Percentiles rank a stretch among this genome's conserved stretches.
These are phyloP conservation scores for Ictidomys tridecemlineatus DNA, from an alignment of 2,113 vertebrate species.

Conservation along the genomic window DNA sequence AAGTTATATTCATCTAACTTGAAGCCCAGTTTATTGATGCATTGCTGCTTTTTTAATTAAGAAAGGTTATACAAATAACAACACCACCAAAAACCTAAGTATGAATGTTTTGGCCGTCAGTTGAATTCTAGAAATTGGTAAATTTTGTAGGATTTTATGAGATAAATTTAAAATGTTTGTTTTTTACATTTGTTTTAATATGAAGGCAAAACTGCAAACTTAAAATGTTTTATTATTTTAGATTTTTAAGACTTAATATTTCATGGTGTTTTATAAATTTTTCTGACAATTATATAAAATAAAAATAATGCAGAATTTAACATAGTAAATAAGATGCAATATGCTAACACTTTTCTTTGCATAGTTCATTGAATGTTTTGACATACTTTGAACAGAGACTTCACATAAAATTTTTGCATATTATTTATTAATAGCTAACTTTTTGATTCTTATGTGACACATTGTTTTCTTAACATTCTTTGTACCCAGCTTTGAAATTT, in stretches of 20 bases:
- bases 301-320: not conserved
- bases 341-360: not conserved
- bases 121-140: slow-evolving; percentile 43
- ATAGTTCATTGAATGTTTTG: slow-evolving; percentile 35
- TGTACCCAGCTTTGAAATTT: slow-evolving; percentile 22
- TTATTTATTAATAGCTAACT: not conserved
- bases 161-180: slow-evolving; percentile 44
- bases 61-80: slow-evolving; percentile 14
- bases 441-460: not conserved
- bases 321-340: not conserved
- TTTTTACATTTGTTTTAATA: slow-evolving; percentile 50
- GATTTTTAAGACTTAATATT: slow-evolving; percentile 1
- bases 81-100: not conserved
- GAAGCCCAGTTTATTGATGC: not conserved
- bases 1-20: slow-evolving; percentile 48
- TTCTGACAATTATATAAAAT: slow-evolving; percentile 1
- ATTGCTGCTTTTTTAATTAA: slow-evolving; percentile 25
- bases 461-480: slow-evolving; percentile 49
- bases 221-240: not conserved
- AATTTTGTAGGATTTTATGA: slow-evolving; percentile 43
- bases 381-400: slow-evolving; percentile 38
- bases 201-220: slow-evolving; percentile 20
- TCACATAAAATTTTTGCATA: not conserved
- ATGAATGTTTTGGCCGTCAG: slow-evolving; percentile 47
- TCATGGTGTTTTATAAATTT: slow-evolving; percentile 18